Conservation (phyloP, 2,797 vertebrate genomes). For the Leptoclinus maculatus region DNA sequence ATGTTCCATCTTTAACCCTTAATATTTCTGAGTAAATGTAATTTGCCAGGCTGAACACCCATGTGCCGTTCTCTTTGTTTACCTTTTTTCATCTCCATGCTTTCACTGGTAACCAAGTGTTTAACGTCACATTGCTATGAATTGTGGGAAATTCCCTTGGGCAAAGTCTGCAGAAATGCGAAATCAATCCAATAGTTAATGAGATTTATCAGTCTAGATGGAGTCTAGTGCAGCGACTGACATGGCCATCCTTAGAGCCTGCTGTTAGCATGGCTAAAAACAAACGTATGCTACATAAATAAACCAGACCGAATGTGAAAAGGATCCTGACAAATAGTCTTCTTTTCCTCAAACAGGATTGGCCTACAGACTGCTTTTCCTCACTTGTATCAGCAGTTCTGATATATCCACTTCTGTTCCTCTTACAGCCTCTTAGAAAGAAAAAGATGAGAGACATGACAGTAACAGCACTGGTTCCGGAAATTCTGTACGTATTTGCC, state of each 20-base stretch:
- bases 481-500: slow-evolving; percentile 17
- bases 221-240: not conserved
- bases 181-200: no score
- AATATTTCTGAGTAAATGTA: no score
- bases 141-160: no score
- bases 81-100: no score
- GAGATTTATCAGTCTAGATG: no score
- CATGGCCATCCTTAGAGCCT: not conserved
- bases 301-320: not conserved
- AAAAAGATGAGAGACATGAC: not conserved
- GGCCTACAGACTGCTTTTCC: not conserved
- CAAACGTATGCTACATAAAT: not conserved
- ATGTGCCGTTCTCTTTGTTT: no score
- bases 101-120: no score
- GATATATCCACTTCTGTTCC: slow-evolving; percentile 6
- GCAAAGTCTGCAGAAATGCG: no score
- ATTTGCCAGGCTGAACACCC: no score
- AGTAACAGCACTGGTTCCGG: not conserved
- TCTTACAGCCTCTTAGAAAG: not conserved
- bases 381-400: not conserved
- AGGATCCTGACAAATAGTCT: not conserved
- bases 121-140: no score
- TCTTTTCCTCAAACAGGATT: not conserved
- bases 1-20: no score
- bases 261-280: not conserved